phyloP scores from a whole-genome alignment of 2,113 vertebrate species.

The Desmodus rotundus region DNA sequence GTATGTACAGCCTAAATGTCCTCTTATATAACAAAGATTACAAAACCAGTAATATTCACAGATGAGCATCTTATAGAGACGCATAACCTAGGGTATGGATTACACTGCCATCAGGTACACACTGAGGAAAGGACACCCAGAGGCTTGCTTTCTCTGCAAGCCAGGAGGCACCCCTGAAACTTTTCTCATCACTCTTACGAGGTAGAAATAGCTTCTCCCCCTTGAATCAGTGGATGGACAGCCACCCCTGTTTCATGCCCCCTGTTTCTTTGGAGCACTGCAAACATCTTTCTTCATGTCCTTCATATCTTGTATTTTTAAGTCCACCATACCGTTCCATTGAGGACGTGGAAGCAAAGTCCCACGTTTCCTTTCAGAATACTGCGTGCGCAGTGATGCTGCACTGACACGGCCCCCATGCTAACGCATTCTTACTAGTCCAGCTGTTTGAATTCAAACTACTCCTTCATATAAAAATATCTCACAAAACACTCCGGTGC shows the following conservation, averaged over 20 bases:
- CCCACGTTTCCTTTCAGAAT: neutral
- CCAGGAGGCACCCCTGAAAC: neutral
- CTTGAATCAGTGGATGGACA: neutral
- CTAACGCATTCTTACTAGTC: slow-evolving; percentile 65
- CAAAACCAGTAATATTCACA: slow-evolving; percentile 83
- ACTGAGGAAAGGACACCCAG: slow-evolving; percentile 49
- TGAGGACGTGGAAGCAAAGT: slow-evolving; percentile 66
- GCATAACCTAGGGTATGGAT: slow-evolving; percentile 62
- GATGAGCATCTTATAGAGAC: slow-evolving; percentile 72
- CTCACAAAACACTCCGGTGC: slow-evolving; percentile 50
- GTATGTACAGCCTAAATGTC: slow-evolving; percentile 79
- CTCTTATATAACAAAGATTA: slow-evolving; percentile 83
- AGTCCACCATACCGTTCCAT: slow-evolving; percentile 48
- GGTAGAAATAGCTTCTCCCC: slow-evolving; percentile 41
- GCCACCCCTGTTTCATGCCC: neutral
- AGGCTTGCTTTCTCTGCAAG: slow-evolving; percentile 12
- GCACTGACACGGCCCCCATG: slow-evolving; percentile 57
- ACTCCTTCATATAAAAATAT: slow-evolving; percentile 65
- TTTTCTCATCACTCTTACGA: slow-evolving; percentile 38
- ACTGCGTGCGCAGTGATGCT: neutral
- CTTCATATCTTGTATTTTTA: neutral
- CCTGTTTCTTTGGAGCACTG: slow-evolving; percentile 30
- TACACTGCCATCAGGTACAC: slow-evolving; percentile 58
- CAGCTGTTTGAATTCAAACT: slow-evolving; percentile 41
- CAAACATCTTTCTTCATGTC: neutral